phyloP scores from a whole-genome alignment of 2,888 invertebrate species.

The Petrolisthes cinctipes region DNA sequence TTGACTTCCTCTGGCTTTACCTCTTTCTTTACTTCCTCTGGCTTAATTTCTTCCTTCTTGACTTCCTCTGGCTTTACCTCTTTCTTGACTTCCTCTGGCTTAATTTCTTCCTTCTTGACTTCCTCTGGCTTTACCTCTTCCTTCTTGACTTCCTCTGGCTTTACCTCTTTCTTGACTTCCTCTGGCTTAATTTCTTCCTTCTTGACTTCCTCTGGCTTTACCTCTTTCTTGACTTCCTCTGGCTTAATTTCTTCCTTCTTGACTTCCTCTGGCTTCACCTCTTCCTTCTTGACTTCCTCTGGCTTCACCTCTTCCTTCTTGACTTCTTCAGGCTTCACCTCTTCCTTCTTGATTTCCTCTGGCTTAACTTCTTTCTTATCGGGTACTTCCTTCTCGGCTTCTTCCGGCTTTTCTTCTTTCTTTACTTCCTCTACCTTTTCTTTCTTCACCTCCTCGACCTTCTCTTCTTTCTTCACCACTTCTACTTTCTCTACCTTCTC shows the following conservation, averaged over 20 bases:
- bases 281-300: background rate
- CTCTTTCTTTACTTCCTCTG: background rate
- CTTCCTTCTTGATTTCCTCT: background rate
- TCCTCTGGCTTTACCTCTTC: background rate
- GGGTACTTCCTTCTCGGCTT: background rate
- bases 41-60: constrained; percentile 1
- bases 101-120: background rate
- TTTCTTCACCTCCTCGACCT: background rate
- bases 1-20: background rate
- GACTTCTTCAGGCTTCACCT: background rate
- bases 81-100: background rate
- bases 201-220: background rate
- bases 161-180: background rate
- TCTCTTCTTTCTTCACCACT: constrained; percentile 5
- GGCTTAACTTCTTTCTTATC: background rate
- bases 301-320: background rate
- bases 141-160: background rate
- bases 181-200: background rate
- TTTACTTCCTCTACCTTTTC: background rate
- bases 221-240: constrained; percentile 1
- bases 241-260: background rate
- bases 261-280: background rate
- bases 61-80: background rate
- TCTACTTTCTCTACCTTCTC: background rate
- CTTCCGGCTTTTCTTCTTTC: background rate